Evolutionary conservation across 2,113 vertebrate species (phyloP).

Genomic region (Glaucidium brasilianum): DNA sequence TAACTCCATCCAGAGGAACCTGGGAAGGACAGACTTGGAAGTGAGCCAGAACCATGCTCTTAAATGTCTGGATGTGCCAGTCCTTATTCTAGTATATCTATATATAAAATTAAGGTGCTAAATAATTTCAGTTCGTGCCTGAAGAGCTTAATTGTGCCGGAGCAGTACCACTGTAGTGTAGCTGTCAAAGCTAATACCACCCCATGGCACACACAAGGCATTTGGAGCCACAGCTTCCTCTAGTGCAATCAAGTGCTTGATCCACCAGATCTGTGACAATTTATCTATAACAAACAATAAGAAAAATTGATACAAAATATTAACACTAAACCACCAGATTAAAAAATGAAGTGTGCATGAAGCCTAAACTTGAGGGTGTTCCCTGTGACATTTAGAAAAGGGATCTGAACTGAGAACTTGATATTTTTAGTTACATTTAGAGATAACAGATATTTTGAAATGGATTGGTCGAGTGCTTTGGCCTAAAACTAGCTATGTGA

Average conservation of each 20-base stretch:
- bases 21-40: neutral
- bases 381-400: neutral
- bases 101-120: neutral
- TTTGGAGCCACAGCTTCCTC: neutral
- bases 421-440: neutral
- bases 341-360: neutral
- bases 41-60: neutral
- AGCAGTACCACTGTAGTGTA: neutral
- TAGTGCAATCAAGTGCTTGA: neutral
- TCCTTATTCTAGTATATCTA: neutral
- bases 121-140: neutral
- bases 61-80: neutral
- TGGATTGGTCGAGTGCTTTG: neutral
- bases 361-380: neutral
- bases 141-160: neutral
- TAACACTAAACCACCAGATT: neutral
- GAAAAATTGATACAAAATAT: neutral
- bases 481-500: neutral
- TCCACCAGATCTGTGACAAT: neutral
- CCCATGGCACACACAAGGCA: neutral
- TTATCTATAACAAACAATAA: neutral
- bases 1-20: neutral
- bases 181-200: neutral
- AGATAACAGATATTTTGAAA: neutral
- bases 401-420: neutral